Base-by-base conservation (phyloP, 1,140 invertebrate genomes). In the Drosophila ironensis region DNA sequence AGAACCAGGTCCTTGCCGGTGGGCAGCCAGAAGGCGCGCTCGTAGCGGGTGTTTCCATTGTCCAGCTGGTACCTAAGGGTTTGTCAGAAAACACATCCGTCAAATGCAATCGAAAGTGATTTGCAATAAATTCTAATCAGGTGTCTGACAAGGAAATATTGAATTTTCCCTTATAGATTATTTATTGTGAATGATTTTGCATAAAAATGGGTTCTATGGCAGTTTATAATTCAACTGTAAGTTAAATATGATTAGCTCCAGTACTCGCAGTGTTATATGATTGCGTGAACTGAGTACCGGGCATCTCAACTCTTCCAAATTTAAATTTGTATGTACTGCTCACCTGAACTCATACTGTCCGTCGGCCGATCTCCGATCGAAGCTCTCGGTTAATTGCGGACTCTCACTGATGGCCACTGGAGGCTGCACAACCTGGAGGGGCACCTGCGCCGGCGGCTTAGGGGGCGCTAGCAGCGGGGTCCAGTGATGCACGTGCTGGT, bases 31-130 rank as follows among this genome's bases (percentile, higher is more conserved):
- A 76, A 88, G 30, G 74, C 76, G 25, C 87, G 87, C 27, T 88
- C 87, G 9, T 87, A 88, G n/a, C 87, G 81, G 0, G 78, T 72
- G 8, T 87, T 72, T n/a, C 87, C 87, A 28, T 88, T 87, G 45
- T 84, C 78, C 20, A 88, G 40, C 2, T 72, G 46, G 25, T 72
- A 88, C 47, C 87, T 88, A 35, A 14, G 24, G 12, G n/a, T n/a
- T n/a, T n/a, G n/a, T n/a, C n/a, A n/a, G n/a, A n/a, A n/a, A n/a
- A n/a, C n/a, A n/a, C n/a, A n/a, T n/a, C n/a, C n/a, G n/a, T n/a
- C n/a, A n/a, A n/a, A n/a, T n/a, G n/a, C n/a, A n/a, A n/a, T n/a
- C n/a, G n/a, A n/a, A n/a, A n/a, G n/a, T n/a, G n/a, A n/a, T n/a
- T n/a, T n/a, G n/a, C n/a, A n/a, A n/a, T n/a, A n/a, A n/a, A n/a